phyloP scores from a whole-genome alignment of 2,113 vertebrate genomes.

The Procapra przewalskii region DNA sequence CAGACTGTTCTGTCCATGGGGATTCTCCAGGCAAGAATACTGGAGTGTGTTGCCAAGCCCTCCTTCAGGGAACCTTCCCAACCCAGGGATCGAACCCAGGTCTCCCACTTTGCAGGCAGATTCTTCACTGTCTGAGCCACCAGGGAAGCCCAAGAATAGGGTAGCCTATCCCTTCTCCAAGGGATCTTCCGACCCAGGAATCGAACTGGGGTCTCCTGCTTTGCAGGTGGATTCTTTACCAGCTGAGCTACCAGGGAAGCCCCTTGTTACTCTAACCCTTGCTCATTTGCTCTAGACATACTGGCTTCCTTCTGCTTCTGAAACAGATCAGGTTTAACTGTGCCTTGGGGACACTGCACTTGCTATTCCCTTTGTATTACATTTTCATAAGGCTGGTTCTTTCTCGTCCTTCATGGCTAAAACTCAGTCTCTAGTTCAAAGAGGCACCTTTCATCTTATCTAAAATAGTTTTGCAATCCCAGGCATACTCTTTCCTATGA shows the following conservation, averaged over 20 bases:
- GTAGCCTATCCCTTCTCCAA: not conserved
- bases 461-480: not conserved
- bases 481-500: not conserved
- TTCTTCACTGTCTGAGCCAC: not conserved
- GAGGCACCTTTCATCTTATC: not conserved
- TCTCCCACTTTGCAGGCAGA: not conserved
- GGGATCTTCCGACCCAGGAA: not conserved
- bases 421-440: not conserved
- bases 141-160: not conserved
- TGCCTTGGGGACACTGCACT: not conserved
- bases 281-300: not conserved
- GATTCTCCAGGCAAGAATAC: not conserved
- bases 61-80: not conserved
- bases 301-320: not conserved
- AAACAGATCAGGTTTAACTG: not conserved
- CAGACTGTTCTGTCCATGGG: not conserved
- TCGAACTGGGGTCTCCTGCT: not conserved
- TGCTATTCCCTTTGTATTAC: not conserved
- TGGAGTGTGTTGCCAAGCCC: not conserved
- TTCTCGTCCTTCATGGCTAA: not conserved
- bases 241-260: not conserved
- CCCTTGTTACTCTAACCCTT: not conserved
- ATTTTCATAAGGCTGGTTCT: not conserved
- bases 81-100: not conserved
- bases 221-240: not conserved